A percentile compares a stretch with the other conserved stretches of the same genome.
These are phyloP conservation scores for Mongoloraphidia duomilia DNA, from an alignment of 2,888 invertebrate genomes.

Conservation along the genomic window DNA sequence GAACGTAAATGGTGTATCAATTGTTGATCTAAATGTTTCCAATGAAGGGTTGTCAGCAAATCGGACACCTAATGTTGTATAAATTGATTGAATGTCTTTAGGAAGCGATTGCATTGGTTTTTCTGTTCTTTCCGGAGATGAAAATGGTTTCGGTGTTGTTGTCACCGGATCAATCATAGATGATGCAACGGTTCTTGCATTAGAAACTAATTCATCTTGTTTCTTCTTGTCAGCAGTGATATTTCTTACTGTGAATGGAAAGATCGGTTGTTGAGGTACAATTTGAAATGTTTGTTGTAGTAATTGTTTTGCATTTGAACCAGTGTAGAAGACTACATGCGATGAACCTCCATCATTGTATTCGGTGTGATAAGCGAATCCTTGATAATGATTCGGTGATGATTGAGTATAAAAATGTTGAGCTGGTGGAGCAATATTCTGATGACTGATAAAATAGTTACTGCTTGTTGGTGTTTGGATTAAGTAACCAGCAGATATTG, in stretches of 20 bases:
- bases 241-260: background rate
- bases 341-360: slow-evolving; percentile 20
- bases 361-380: slow-evolving; percentile 22
- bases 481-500: too few species aligned
- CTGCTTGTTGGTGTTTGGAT: too few species aligned
- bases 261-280: slow-evolving; percentile 2
- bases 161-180: slow-evolving; percentile 17
- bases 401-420: too few species aligned
- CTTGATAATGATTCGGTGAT: slow-evolving; percentile 13
- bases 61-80: too few species aligned
- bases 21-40: too few species aligned
- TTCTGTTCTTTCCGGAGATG: too few species aligned
- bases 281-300: slow-evolving; percentile 1
- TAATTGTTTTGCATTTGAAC: slow-evolving; percentile 17
- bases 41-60: too few species aligned
- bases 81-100: too few species aligned
- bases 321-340: slow-evolving; percentile 21
- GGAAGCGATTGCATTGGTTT: too few species aligned
- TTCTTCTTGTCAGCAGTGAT: background rate
- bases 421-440: too few species aligned
- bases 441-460: too few species aligned
- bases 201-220: slow-evolving; percentile 2
- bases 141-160: background rate
- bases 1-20: too few species aligned
- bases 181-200: slow-evolving; percentile 18